A percentile compares a stretch with the other conserved stretches of the same genome.
These are phyloP conservation scores for Stegodyphus mimosarum DNA, from an alignment of 1,140 invertebrate species.

Conservation along the genomic window DNA sequence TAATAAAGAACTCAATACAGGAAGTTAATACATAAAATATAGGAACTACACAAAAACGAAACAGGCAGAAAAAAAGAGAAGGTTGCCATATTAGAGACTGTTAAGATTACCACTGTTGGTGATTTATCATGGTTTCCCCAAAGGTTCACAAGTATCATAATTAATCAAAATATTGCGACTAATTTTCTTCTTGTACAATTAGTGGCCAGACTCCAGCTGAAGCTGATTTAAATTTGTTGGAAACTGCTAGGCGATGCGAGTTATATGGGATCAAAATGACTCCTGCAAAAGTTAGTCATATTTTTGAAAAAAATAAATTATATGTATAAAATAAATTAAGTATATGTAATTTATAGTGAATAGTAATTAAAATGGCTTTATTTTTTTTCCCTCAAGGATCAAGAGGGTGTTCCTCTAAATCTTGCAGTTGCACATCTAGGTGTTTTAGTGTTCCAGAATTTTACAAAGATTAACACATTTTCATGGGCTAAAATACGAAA, in stretches of 20 bases:
- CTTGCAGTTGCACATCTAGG: slow-evolving; percentile 97
- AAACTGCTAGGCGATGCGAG: slow-evolving; percentile 97
- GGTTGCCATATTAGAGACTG: too few species aligned
- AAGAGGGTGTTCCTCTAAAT: slow-evolving; percentile 92
- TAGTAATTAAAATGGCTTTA: neutral
- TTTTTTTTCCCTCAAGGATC: slow-evolving; percentile 72
- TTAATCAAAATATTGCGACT: too few species aligned
- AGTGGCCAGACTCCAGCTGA: slow-evolving; percentile 96
- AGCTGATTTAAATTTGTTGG: slow-evolving; percentile 95
- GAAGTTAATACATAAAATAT: too few species aligned
- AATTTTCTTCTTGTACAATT: slow-evolving; percentile 26
- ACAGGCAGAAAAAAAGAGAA: too few species aligned
- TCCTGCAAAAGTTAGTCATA: slow-evolving; percentile 77
- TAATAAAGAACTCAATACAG: too few species aligned
- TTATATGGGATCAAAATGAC: slow-evolving; percentile 98
- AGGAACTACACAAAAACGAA: too few species aligned
- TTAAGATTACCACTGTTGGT: too few species aligned
- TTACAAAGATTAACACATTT: slow-evolving; percentile 98
- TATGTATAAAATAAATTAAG: neutral
- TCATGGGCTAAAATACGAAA: slow-evolving; percentile 99
- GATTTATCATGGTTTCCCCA: too few species aligned
- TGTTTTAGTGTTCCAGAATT: slow-evolving; percentile 95
- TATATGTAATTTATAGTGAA: neutral
- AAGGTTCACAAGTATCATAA: too few species aligned
- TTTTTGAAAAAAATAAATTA: neutral